Evolutionary conservation across 2,797 vertebrate species (phyloP).

Genomic region (Myotis myotis): DNA sequence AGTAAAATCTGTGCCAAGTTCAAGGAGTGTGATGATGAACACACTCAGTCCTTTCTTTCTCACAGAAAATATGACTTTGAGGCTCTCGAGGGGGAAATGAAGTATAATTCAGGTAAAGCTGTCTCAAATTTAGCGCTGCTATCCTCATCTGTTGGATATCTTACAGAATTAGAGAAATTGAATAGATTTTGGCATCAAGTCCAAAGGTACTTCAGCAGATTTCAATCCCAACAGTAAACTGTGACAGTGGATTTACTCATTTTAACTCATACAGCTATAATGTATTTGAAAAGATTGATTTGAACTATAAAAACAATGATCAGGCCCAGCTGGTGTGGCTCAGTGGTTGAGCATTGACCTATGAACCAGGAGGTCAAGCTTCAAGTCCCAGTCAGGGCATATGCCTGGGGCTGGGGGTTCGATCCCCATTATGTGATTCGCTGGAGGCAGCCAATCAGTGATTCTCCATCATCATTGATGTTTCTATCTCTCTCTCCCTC

Average conservation of each 20-base stretch:
- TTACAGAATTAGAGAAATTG: not conserved
- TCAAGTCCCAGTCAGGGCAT: too few species aligned
- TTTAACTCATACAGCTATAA: not conserved
- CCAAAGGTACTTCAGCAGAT: not conserved
- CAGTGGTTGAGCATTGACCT: too few species aligned
- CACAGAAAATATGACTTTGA: not conserved
- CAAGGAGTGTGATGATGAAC: not conserved
- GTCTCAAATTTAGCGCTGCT: not conserved
- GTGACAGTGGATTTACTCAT: not conserved
- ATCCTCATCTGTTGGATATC: not conserved
- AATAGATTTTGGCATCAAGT: not conserved
- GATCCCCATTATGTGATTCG: too few species aligned
- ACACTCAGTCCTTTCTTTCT: not conserved
- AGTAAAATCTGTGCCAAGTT: not conserved
- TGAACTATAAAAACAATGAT: not conserved
- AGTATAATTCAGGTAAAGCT: not conserved
- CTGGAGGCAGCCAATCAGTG: too few species aligned
- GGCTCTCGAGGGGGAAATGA: not conserved
- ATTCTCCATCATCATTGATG: too few species aligned
- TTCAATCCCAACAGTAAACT: not conserved
- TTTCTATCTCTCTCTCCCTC: too few species aligned
- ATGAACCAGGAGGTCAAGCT: too few species aligned
- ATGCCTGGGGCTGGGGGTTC: too few species aligned
- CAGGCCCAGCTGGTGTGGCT: too few species aligned
- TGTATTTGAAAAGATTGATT: not conserved